Evolutionary conservation across 2,797 vertebrate genomes (phyloP), one percentile per base, ranked within the genome.

Genomic region (Typhlichthys subterraneus): DNA sequence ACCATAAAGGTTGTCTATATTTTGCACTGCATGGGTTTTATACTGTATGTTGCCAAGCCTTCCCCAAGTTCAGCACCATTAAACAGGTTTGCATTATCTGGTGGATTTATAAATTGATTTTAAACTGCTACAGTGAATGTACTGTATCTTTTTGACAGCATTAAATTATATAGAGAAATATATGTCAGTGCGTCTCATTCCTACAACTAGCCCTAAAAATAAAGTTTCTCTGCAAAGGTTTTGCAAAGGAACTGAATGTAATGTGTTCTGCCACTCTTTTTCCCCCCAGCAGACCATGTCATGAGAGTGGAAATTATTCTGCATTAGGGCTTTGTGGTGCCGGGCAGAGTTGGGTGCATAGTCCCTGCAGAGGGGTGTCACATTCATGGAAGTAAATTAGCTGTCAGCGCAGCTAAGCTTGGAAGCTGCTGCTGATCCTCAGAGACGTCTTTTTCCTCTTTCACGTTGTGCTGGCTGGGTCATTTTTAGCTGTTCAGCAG

Each of bases 331-430:
- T 60, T 62, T 66, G 67, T 17, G 38, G 45, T 71, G 69, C 64
- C 72, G 49, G 72, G 57, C 60, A 47, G 76, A 67, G 57, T 64
- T 23, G 33, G 73, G 70, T 71, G 75, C 67, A 71, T 66, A 66
- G 73, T 72, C 60, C 75, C 69, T 73, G 69, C 76, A 79, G 78
- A 70, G 63, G 67, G 64, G 67, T 73, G 78, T 88, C 83, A 82
- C 73, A 82, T 86, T 83, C 67, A 87, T 79, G 65, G 75, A 84
- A 79, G 79, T 83, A 88, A 92, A 91, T 89, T 78, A 88, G 82
- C 86, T 88, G 82, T 87, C 86, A 88, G 75, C 47, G 9, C 63
- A 57, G 71, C 66, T 61, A 8, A 51, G 78, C 58, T 80, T 55
- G 54, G 69, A 79, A 76, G 76, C 71, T 51, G 72, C 67, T 72